These are phyloP conservation scores for Drosophila kurseongensis DNA, from an alignment of 1,140 invertebrate species.

Conservation along the genomic window DNA sequence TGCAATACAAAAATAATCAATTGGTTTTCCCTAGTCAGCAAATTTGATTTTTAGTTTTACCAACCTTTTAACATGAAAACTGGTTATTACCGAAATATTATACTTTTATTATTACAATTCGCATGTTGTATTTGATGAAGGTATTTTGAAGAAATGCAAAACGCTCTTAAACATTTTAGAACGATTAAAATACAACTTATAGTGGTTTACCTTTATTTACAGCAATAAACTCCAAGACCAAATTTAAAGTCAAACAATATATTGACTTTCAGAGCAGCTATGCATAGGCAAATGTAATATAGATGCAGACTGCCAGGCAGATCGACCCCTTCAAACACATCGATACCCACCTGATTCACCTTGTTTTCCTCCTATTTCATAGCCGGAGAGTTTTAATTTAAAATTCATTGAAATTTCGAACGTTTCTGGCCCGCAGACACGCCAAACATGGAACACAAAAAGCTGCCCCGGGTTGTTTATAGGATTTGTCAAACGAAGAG, in stretches of 20 bases:
- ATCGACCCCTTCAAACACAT: slow-evolving; percentile 9
- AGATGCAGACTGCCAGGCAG: not conserved
- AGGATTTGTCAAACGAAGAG: slow-evolving; percentile 66
- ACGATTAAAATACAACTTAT: no score
- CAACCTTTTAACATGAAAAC: not conserved
- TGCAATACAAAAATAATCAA: slow-evolving; percentile 15
- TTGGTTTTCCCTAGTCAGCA: slow-evolving; percentile 2
- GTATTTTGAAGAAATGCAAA: no score
- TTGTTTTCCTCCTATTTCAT: slow-evolving; percentile 24
- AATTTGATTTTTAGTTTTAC: not conserved
- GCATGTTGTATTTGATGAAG: no score
- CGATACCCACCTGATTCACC: slow-evolving; percentile 28
- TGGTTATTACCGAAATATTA: not conserved
- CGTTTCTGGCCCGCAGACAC: slow-evolving; percentile 49
- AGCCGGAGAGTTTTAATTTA: slow-evolving; percentile 63
- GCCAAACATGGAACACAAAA: slow-evolving; percentile 43
- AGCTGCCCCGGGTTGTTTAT: slow-evolving; percentile 68
- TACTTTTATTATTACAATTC: no score
- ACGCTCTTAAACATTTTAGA: no score
- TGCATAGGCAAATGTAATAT: not conserved
- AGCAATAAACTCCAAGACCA: not conserved
- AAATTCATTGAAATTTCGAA: slow-evolving; percentile 78
- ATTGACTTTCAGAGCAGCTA: not conserved
- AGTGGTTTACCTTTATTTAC: no score
- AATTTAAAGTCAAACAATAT: not conserved